phyloP scores from a whole-genome alignment of 2,888 invertebrate genomes.

The Aelia acuminata region DNA sequence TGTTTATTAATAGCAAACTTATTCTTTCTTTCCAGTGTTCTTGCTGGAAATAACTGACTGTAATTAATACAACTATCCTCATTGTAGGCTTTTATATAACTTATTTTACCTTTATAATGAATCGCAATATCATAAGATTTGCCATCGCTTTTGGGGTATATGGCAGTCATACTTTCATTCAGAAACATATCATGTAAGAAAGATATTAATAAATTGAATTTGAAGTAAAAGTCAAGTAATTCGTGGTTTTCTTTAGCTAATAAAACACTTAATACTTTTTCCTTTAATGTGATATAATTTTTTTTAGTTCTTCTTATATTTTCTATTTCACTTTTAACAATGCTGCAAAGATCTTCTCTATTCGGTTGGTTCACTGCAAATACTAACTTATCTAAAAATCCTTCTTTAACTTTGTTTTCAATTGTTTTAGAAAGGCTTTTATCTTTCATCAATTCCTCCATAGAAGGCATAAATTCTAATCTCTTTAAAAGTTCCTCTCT shows the following conservation, averaged over 20 bases:
- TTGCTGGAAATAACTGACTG: conserved; percentile 41
- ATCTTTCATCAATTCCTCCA: conserved; percentile 22
- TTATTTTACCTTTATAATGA: not conserved
- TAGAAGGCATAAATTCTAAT: conserved; percentile 13
- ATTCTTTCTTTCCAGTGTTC: not conserved
- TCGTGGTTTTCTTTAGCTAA: not conserved
- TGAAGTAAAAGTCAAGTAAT: not conserved
- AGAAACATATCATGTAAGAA: conserved; percentile 39
- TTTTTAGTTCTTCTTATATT: not conserved
- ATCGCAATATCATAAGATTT: not conserved
- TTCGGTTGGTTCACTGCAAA: conserved; percentile 57
- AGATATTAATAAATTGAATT: conserved; percentile 23
- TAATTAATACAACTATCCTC: not conserved
- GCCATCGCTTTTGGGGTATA: conserved; percentile 13
- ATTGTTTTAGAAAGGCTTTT: not conserved
- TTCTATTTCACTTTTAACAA: conserved; percentile 50
- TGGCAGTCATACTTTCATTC: conserved; percentile 15
- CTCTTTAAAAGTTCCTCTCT: conserved; percentile 44
- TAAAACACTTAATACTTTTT: conserved; percentile 15
- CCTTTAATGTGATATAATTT: conserved; percentile 14
- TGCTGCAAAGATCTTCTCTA: conserved; percentile 43
- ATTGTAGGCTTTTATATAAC: not conserved
- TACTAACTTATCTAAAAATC: conserved; percentile 50
- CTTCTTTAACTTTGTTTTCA: conserved; percentile 24
- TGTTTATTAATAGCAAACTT: conserved; percentile 20